Evolutionary conservation across 64 coral and sea anemone species (phyloP).

Genomic region (Catalaphyllia jardinei): DNA sequence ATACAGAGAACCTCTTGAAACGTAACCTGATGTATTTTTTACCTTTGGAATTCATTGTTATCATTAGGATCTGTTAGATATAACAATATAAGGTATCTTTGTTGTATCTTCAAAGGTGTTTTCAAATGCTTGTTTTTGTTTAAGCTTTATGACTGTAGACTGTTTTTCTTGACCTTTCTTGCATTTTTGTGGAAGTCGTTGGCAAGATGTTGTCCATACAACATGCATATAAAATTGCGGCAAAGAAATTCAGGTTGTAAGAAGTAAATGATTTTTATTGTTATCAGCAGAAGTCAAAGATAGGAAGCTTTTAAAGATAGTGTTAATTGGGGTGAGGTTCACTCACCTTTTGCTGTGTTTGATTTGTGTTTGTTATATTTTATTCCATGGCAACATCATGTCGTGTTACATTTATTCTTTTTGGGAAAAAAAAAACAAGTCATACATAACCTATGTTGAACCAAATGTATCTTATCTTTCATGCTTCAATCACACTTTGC

Average conservation of each 20-base stretch:
- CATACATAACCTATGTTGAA: too few species aligned
- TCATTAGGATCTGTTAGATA: not conserved
- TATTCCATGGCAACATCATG: not conserved
- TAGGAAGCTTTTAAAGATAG: not conserved
- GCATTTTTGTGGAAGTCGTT: not conserved
- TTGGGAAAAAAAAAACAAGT: too few species aligned
- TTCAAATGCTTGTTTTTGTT: not conserved
- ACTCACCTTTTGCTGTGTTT: not conserved
- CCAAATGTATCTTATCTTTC: too few species aligned
- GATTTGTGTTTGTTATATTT: not conserved
- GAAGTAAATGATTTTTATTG: not conserved
- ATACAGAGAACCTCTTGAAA: not conserved
- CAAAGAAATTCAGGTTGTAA: not conserved
- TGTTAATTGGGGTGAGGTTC: not conserved
- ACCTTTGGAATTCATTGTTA: not conserved
- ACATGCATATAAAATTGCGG: not conserved
- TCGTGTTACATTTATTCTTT: not conserved
- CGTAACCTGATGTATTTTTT: not conserved
- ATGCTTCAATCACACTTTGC: too few species aligned
- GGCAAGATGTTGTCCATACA: not conserved
- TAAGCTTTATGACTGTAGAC: slow-evolving; percentile 6
- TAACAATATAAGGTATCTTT: not conserved
- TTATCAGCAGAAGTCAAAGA: not conserved
- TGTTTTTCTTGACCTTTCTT: slow-evolving; percentile 1
- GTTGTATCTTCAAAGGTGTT: not conserved